Percentiles rank a stretch among this genome's conserved stretches.
These are phyloP conservation scores for Helobdella robusta DNA, from an alignment of 2,888 invertebrate species.

Conservation along the genomic window DNA sequence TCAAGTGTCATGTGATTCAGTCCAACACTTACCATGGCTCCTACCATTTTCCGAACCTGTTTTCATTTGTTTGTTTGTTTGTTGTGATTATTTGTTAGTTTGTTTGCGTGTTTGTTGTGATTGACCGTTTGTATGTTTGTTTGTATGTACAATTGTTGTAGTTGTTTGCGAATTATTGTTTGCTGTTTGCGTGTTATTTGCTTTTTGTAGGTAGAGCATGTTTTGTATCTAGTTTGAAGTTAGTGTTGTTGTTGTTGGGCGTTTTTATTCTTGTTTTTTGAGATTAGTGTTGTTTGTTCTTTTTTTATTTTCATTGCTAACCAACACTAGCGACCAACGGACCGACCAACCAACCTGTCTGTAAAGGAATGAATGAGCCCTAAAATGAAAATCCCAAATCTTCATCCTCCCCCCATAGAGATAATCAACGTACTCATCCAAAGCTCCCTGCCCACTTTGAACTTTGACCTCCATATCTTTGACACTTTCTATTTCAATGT, in stretches of 20 bases:
- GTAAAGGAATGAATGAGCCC: slow-evolving; percentile 29
- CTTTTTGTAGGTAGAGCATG: too few species aligned
- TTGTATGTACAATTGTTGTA: too few species aligned
- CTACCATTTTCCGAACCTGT: slow-evolving; percentile 31
- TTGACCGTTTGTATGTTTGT: background rate
- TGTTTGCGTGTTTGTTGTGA: background rate
- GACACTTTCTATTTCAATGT: background rate
- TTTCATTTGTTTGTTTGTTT: too few species aligned
- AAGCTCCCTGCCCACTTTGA: background rate
- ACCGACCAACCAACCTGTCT: slow-evolving; percentile 28
- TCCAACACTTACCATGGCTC: slow-evolving; percentile 29
- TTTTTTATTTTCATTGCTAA: background rate
- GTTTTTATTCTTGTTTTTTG: background rate
- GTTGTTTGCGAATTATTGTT: too few species aligned
- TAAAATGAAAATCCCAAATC: slow-evolving; percentile 29
- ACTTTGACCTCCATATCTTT: slow-evolving; percentile 15
- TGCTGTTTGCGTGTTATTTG: too few species aligned
- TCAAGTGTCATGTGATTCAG: slow-evolving; percentile 24
- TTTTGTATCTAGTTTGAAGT: too few species aligned
- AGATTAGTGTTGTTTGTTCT: background rate
- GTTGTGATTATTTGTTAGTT: background rate
- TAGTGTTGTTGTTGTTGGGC: too few species aligned
- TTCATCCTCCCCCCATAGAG: background rate
- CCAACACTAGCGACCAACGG: background rate
- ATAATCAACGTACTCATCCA: background rate